phyloP scores from a whole-genome alignment of 2,797 vertebrate genomes.

The Syndactyla subalaris region DNA sequence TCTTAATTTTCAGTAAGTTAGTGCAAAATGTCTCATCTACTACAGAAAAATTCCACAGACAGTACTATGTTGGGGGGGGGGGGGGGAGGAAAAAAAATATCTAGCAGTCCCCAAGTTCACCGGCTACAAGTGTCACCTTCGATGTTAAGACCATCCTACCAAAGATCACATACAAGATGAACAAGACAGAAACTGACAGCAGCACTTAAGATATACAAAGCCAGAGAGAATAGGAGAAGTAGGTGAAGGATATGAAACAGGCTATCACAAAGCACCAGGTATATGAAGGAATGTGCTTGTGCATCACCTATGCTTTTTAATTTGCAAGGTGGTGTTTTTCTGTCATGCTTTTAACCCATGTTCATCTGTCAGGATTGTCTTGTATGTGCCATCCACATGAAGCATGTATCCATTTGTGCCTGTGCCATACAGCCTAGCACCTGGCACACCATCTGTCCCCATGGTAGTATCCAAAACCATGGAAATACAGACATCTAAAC shows the following conservation, averaged over 20 bases:
- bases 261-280: not conserved
- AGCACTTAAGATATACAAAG: not conserved
- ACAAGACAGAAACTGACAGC: not conserved
- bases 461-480: not conserved
- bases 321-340: not conserved
- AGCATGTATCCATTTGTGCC: not conserved
- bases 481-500: not conserved
- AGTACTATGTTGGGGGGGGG: not conserved
- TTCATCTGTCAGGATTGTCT: not conserved
- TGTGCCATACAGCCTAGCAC: not conserved
- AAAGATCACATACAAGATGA: not conserved
- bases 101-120: not conserved
- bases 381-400: not conserved
- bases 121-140: not conserved
- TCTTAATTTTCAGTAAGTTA: not conserved
- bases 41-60: not conserved
- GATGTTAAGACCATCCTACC: not conserved
- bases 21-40: not conserved
- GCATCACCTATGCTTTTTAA: not conserved
- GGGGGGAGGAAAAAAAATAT: not conserved
- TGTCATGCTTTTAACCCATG: not conserved
- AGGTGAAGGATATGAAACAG: not conserved
- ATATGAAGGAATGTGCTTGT: not conserved
- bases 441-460: not conserved
- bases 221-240: accelerated